phyloP scores from a whole-genome alignment of 2,797 vertebrate species.

The Sebastes kiyomatsui region DNA sequence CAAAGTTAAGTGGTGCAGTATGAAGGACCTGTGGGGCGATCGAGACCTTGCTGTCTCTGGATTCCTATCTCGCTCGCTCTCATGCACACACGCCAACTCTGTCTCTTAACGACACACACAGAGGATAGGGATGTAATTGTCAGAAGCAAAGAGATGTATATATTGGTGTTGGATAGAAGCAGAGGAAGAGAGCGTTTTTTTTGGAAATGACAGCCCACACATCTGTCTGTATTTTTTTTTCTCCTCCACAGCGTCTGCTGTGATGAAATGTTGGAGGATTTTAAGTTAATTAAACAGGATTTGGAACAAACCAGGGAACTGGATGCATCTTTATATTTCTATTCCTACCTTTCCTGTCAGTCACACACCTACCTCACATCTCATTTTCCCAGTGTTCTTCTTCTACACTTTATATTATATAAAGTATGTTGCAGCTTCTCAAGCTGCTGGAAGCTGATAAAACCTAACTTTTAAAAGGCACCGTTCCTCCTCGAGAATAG shows the following conservation, averaged over 20 bases:
- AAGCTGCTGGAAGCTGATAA: conserved; percentile 32
- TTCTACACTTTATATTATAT: background rate
- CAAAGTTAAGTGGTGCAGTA: conserved; percentile 41
- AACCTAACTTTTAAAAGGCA: background rate
- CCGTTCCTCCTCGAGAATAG: background rate
- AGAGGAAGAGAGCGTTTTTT: conserved; percentile 6
- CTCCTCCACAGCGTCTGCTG: conserved; percentile 13
- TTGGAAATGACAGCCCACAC: conserved; percentile 49
- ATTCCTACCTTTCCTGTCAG: conserved; percentile 20
- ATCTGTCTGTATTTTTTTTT: conserved; percentile 47
- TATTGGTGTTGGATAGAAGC: background rate
- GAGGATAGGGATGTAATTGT: background rate
- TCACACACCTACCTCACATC: background rate
- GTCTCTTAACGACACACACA: background rate
- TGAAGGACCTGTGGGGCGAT: conserved; percentile 18
- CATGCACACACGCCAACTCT: background rate
- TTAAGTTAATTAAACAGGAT: conserved; percentile 74
- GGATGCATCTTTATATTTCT: conserved; percentile 21
- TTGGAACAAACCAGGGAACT: conserved; percentile 56
- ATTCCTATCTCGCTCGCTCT: background rate
- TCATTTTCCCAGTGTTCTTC: conserved; percentile 1
- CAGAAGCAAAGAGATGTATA: background rate
- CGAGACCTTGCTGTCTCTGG: conserved; percentile 6
- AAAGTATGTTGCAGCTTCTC: background rate
- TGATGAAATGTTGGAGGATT: conserved; percentile 51